Base-by-base conservation (phyloP, 2,888 invertebrate genomes). In the Geotrupes spiniger region DNA sequence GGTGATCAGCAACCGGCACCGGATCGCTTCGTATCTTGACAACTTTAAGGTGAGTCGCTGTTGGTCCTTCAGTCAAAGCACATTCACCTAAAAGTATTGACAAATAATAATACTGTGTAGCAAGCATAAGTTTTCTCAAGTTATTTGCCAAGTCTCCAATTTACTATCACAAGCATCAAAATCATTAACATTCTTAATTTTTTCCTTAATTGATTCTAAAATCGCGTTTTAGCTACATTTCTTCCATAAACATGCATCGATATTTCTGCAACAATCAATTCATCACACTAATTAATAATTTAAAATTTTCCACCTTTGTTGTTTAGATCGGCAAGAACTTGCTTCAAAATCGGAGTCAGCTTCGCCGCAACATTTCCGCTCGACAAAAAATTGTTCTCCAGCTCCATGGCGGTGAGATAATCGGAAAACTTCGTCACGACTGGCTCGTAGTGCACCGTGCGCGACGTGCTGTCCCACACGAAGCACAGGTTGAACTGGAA, bases 401-500 rank as follows among this genome's bases (percentile, higher is more conserved):
- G 81, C 75, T 96, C 92, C 80, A 92, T 82, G 61, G 87, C 87
- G 60, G 84, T 87, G 83, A 97, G 76, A 74, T 94, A 96, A 66
- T 92, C 91, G 0, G 94, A 90, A 41, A 97, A 81, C 71, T 97
- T 97, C 65, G 90, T 92, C 0, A 97, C 92, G 5, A 96, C 90
- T 0, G 92, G 87, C 66, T 97, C 96, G 72, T 95, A 96, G 64
- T 92, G 93, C 1, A 91, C 88, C 0, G 94, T 92, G 47, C 92
- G 81, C 0, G 92, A 88, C 77, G 87, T 85, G 42, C 90, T 87
- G 66, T 93, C 91, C 66, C 93, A 95, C 0, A 96, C 93, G 68
- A 97, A 93, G 72, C 95, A 95, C 21, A 94, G 74, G 74, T 97
- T 97, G 75, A 97, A 97, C 53, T 94, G 87, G 63, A 92, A 90